phyloP scores from a whole-genome alignment of 2,888 invertebrate genomes.

The Callinectes sapidus region DNA sequence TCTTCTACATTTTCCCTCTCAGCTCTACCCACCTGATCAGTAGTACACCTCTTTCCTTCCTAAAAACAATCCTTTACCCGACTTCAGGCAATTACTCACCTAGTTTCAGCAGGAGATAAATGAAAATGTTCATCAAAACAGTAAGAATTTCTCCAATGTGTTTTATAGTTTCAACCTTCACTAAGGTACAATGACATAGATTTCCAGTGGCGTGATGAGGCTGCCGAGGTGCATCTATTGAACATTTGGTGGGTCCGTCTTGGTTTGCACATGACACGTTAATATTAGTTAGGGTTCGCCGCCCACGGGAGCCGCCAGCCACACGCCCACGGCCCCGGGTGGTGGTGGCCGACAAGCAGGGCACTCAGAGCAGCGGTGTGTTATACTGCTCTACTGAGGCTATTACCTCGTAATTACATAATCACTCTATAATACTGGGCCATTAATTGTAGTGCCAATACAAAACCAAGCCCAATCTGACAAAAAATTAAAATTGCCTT shows the following conservation, averaged over 20 bases:
- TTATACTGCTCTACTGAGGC: not conserved
- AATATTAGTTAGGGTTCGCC: not conserved
- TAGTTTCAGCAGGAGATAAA: no score
- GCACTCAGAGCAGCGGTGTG: not conserved
- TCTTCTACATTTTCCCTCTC: no score
- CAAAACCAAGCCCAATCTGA: slow-evolving; percentile 16
- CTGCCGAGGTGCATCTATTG: not conserved
- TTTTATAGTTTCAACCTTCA: not conserved
- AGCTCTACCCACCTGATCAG: no score
- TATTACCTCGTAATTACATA: not conserved
- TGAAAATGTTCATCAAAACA: no score
- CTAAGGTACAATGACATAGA: not conserved
- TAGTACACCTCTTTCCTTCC: no score
- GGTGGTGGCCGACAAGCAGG: not conserved
- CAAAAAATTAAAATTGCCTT: slow-evolving; percentile 15
- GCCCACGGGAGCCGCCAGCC: not conserved
- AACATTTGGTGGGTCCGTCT: not conserved
- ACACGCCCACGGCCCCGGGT: not conserved
- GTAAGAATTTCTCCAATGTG: no score
- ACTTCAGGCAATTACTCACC: no score
- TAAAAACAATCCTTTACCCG: no score
- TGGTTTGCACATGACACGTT: not conserved
- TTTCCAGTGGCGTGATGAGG: not conserved
- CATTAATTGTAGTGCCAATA: not conserved
- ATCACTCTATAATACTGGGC: slow-evolving; percentile 12